Percentiles rank a stretch among this genome's conserved stretches.
phyloP scores from a whole-genome alignment of 1,140 invertebrate genomes.

The Formica exsecta region DNA sequence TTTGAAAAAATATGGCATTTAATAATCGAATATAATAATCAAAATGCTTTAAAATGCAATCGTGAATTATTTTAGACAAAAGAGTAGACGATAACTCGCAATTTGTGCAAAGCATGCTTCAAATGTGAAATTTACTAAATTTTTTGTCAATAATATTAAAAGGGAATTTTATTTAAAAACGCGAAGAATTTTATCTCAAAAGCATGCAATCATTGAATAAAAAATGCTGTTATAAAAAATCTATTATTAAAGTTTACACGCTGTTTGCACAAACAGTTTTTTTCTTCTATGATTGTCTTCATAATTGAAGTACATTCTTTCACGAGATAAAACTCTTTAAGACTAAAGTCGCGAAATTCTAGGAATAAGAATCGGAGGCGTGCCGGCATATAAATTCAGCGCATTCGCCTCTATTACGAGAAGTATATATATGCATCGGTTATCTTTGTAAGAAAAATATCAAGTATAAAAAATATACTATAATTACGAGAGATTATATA shows the following conservation, averaged over 20 bases:
- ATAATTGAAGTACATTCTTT: conserved; percentile 35
- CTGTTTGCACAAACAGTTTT: conserved; percentile 6
- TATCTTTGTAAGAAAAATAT: neutral
- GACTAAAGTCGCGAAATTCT: conserved; percentile 6
- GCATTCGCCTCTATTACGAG: conserved; percentile 1
- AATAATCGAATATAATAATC: neutral
- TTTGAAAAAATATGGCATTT: neutral
- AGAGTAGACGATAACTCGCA: neutral
- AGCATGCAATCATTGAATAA: neutral
- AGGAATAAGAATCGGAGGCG: conserved; percentile 3
- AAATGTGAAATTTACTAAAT: neutral
- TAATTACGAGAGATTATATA: neutral
- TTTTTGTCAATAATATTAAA: conserved; percentile 26
- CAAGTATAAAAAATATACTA: neutral
- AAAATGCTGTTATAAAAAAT: neutral
- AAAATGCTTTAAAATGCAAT: neutral
- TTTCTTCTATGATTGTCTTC: neutral
- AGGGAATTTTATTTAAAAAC: neutral
- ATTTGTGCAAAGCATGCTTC: neutral
- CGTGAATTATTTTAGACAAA: neutral
- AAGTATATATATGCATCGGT: neutral
- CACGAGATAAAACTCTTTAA: conserved; percentile 4
- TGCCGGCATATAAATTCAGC: neutral
- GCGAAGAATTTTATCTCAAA: neutral
- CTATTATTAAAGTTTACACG: neutral